Base-by-base conservation (phyloP, 2,797 vertebrate species). In the Sarcoramphus papa region DNA sequence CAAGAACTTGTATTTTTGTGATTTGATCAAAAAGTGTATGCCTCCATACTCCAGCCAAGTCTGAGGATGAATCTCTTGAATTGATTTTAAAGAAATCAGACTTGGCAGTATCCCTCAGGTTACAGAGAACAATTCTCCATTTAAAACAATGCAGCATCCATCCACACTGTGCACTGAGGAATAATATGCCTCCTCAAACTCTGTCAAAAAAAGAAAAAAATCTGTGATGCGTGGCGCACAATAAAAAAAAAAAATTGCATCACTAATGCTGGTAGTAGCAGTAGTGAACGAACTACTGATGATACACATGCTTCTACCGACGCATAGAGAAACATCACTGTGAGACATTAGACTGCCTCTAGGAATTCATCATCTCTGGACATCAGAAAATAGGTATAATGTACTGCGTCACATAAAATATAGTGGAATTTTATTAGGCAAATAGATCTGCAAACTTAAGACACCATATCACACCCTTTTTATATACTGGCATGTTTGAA, bases 101-200 rank as follows among this genome's bases (percentile, higher is more conserved):
- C 70, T 87, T 95, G 84, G 83, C 80, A 91, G 60, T 41, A 95
- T 43, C 86, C 83, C 88, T 90, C 50, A 87, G 91, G 90, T 96
- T 75, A 83, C 33, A 87, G 85, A 68, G 74, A 63, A 53, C 1
- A 7, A 83, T 59, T 97, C 90, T 95, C 74, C 72, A 33, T 79
- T 94, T 82, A 41, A 75, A 93, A 72, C 81, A 73, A 22, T 2
- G 72, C 67, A 74, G 43, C 70, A 89, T 68, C 87, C 82, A 57
- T 88, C 81, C 85, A 43, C 40, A 23, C 50, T 88, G 50, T 57
- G 68, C 64, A 25, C 89, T 63, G 53, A 77, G 79, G 35, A 94
- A 85, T 85, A 77, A 75, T 69, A n/a, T 63, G 17, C 43, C 60
- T 83, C 53, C 86, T 92, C 74, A 82, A 68, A 79, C 59, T 59